These are phyloP conservation scores for Opisthocomus hoazin DNA, from an alignment of 2,113 vertebrate species.

Conservation along the genomic window DNA sequence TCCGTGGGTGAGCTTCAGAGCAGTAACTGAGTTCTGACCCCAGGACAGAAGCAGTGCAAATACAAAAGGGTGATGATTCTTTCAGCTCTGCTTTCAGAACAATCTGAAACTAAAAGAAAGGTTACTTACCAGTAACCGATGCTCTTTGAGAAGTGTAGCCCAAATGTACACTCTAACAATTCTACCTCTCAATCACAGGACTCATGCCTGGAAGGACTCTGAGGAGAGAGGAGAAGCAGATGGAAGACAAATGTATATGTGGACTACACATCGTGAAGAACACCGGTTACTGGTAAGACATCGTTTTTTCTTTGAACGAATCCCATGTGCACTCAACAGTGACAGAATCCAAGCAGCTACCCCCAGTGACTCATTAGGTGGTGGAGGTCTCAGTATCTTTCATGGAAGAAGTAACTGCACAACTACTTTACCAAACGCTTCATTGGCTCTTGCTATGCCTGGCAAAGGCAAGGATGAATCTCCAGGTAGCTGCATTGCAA, in stretches of 20 bases:
- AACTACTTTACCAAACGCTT: not conserved
- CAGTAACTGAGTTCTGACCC: not conserved
- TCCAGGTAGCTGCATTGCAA: not conserved
- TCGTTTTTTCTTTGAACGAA: not conserved
- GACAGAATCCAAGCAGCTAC: not conserved
- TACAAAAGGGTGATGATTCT: not conserved
- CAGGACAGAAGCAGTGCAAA: not conserved
- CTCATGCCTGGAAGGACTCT: constrained; percentile 59
- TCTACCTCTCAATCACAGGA: constrained; percentile 57
- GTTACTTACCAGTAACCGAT: constrained; percentile 56
- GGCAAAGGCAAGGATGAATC: not conserved
- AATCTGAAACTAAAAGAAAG: constrained; percentile 49
- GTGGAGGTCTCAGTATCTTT: not conserved
- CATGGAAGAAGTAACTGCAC: not conserved
- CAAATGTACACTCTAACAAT: constrained; percentile 52
- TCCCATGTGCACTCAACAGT: not conserved
- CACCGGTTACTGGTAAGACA: constrained; percentile 28
- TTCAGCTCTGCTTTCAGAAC: not conserved
- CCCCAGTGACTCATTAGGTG: not conserved
- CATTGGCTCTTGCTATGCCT: not conserved
- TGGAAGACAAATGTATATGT: constrained; percentile 47
- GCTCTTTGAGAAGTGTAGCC: constrained; percentile 55
- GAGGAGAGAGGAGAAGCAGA: constrained; percentile 64
- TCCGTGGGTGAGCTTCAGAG: not conserved
- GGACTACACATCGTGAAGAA: constrained; percentile 44